Evolutionary conservation across 2,113 vertebrate genomes (phyloP).

Genomic region (Thymallus thymallus): DNA sequence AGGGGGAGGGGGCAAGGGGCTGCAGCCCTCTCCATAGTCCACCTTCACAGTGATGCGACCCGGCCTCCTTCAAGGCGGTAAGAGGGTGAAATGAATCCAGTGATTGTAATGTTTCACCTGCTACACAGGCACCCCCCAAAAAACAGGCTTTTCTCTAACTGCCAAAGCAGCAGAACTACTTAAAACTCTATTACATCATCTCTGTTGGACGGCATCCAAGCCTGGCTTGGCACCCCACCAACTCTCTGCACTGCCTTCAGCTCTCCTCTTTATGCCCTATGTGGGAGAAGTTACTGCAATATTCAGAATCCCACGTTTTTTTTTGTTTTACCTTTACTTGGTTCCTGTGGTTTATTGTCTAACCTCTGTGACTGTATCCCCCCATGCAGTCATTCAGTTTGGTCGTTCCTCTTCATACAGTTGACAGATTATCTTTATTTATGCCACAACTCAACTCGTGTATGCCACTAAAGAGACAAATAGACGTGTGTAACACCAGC

Average conservation of each 20-base stretch:
- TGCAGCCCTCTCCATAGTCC: not conserved
- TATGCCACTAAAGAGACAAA: slow-evolving; percentile 45
- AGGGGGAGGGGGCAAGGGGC: not conserved
- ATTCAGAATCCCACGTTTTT: not conserved
- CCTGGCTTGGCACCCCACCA: slow-evolving; percentile 51
- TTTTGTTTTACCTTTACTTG: not conserved
- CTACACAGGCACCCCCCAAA: slow-evolving; percentile 42
- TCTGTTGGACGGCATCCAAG: slow-evolving; percentile 57
- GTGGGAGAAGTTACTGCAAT: slow-evolving; percentile 1
- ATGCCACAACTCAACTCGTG: slow-evolving; percentile 36
- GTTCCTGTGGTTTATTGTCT: slow-evolving; percentile 10
- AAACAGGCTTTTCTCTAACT: slow-evolving; percentile 43
- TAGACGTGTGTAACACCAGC: slow-evolving; percentile 45
- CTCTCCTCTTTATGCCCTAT: slow-evolving; percentile 9
- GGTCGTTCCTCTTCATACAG: not conserved
- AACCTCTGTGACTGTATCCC: not conserved
- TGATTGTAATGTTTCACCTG: slow-evolving; percentile 70
- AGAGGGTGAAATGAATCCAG: slow-evolving; percentile 45
- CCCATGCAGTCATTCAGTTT: not conserved
- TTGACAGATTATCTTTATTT: slow-evolving; percentile 47
- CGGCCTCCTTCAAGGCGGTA: not conserved
- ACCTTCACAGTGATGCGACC: slow-evolving; percentile 1
- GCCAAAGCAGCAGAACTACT: slow-evolving; percentile 65
- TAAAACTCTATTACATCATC: slow-evolving; percentile 71
- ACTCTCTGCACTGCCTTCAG: slow-evolving; percentile 11